These are phyloP conservation scores for Athalia cordata DNA, from an alignment of 2,888 invertebrate species.

Conservation along the genomic window DNA sequence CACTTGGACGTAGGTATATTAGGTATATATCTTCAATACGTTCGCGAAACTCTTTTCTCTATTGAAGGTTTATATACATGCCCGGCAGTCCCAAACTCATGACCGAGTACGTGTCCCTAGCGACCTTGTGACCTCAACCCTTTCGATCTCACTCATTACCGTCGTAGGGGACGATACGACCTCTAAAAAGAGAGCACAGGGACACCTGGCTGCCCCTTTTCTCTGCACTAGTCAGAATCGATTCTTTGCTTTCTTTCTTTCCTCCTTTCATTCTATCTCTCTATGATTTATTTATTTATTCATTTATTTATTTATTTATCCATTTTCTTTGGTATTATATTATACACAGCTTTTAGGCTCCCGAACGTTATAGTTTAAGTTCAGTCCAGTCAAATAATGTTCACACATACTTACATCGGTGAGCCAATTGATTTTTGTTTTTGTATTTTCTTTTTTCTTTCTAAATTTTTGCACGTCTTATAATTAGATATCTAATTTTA, in stretches of 20 bases:
- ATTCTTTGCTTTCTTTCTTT: conserved; percentile 22
- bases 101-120: conserved; percentile 8
- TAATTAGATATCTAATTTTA: background rate
- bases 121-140: conserved; percentile 30
- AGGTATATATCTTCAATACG: conserved; percentile 17
- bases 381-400: conserved; percentile 31
- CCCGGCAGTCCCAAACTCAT: conserved; percentile 14
- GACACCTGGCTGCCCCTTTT: background rate
- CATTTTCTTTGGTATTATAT: too few species aligned
- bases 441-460: too few species aligned
- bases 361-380: conserved; percentile 7
- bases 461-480: conserved; percentile 23
- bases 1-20: conserved; percentile 24
- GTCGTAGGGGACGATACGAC: background rate
- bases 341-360: conserved; percentile 5
- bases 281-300: too few species aligned
- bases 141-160: conserved; percentile 30
- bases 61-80: background rate
- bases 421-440: too few species aligned
- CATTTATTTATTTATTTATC: too few species aligned
- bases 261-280: too few species aligned
- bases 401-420: background rate
- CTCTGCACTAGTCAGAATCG: conserved; percentile 26
- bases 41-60: background rate
- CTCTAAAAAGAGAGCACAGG: background rate